Percentiles rank a stretch among this genome's conserved stretches.
These are phyloP conservation scores for Apantesis nais DNA, from an alignment of 2,888 invertebrate species.

Conservation along the genomic window DNA sequence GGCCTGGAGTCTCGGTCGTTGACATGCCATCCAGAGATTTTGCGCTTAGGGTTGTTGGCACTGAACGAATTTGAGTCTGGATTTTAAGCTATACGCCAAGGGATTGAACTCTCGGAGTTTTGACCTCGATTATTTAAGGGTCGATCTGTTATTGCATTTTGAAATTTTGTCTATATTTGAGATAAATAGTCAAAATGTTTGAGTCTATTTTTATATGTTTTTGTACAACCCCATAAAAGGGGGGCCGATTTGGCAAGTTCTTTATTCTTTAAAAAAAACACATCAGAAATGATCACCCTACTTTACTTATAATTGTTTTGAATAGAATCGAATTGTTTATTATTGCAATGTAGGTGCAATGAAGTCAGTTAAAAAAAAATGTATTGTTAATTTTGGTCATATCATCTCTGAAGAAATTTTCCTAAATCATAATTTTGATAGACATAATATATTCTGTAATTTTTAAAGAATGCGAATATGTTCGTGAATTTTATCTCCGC, in stretches of 20 bases:
- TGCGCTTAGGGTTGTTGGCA: slow-evolving; percentile 53
- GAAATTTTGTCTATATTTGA: neutral
- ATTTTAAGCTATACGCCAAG: slow-evolving; percentile 3
- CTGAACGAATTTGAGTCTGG: slow-evolving; percentile 23
- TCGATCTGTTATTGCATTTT: neutral
- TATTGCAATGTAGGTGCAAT: no score
- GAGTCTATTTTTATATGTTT: neutral
- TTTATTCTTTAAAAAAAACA: no score
- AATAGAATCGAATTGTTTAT: no score
- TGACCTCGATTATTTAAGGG: neutral
- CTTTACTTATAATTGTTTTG: no score
- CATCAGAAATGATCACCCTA: no score
- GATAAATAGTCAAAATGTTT: neutral
- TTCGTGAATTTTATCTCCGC: slow-evolving; percentile 4
- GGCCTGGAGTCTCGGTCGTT: slow-evolving; percentile 77
- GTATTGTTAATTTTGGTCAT: no score
- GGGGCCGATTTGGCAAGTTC: neutral
- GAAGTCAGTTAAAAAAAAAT: no score
- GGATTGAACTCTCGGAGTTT: neutral
- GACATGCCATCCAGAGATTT: slow-evolving; percentile 72
- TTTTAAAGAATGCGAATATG: slow-evolving; percentile 3
- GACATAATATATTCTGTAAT: neutral
- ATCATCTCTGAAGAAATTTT: neutral
- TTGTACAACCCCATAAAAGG: neutral
- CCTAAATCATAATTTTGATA: neutral